Conservation (phyloP, 1,140 invertebrate species). For the Caenorhabditis latens region DNA sequence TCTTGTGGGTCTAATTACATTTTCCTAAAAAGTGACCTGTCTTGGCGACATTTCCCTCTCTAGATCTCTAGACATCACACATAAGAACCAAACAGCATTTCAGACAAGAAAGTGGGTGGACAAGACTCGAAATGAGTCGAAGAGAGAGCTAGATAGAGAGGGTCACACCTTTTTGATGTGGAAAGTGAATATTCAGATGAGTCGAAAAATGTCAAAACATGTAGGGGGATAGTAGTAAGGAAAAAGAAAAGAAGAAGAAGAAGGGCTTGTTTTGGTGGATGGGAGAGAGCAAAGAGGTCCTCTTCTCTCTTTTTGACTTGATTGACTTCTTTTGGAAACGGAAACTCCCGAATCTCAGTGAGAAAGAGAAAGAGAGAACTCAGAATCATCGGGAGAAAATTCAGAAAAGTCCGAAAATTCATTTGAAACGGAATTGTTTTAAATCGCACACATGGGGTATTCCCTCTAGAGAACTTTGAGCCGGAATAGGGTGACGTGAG, state of each 20-base stretch:
- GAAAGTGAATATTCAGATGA: background rate
- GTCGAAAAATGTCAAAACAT: background rate
- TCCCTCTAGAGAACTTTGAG: slow-evolving; percentile 47
- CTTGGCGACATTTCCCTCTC: background rate
- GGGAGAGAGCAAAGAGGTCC: background rate
- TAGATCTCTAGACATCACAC: slow-evolving; percentile 10
- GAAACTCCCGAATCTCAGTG: background rate
- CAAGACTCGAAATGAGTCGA: slow-evolving; percentile 18
- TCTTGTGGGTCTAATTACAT: background rate
- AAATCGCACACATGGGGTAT: slow-evolving; percentile 17
- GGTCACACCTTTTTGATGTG: slow-evolving; percentile 16
- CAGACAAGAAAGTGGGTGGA: slow-evolving; percentile 11
- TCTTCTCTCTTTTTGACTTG: slow-evolving; percentile 10
- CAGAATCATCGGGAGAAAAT: too few species aligned
- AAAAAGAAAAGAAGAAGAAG: background rate
- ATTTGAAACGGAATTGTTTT: background rate
- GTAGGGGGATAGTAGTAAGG: background rate
- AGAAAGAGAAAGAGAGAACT: too few species aligned
- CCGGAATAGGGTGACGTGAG: background rate
- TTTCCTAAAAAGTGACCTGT: slow-evolving; percentile 25
- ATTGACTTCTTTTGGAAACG: slow-evolving; percentile 36
- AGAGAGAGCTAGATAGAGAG: too few species aligned
- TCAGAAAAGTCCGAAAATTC: too few species aligned
- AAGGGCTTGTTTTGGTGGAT: slow-evolving; percentile 40
- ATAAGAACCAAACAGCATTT: slow-evolving; percentile 35